phyloP scores from a whole-genome alignment of 2,888 invertebrate species.

The Phragmatobia fuliginosa region DNA sequence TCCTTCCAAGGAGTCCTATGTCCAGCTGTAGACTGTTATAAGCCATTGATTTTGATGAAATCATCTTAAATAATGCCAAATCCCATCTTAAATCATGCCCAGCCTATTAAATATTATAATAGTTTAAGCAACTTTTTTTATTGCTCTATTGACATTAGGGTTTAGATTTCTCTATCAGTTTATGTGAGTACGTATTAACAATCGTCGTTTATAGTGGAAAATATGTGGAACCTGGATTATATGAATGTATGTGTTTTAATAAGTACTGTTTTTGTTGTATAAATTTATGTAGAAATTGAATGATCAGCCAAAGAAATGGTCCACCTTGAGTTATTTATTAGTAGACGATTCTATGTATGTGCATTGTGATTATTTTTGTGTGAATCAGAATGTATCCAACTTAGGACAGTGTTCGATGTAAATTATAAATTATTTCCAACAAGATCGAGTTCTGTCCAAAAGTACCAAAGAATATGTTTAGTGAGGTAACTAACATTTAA shows the following conservation, averaged over 20 bases:
- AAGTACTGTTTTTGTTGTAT: conserved; percentile 11
- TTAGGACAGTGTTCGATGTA: conserved; percentile 43
- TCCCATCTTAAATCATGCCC: not conserved
- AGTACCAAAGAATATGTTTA: conserved; percentile 67
- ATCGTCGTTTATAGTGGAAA: not conserved
- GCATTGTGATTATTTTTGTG: conserved; percentile 29
- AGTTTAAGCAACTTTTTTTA: too few relatives aligned
- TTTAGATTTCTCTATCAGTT: not conserved
- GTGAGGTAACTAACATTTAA: conserved; percentile 51
- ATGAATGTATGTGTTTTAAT: not conserved
- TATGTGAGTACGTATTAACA: not conserved
- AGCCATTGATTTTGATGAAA: too few relatives aligned
- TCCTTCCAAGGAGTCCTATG: too few relatives aligned
- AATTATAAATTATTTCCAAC: conserved; percentile 9
- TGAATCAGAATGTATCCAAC: conserved; percentile 28
- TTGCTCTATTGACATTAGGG: not conserved
- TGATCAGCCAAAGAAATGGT: conserved; percentile 63
- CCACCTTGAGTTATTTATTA: conserved; percentile 48
- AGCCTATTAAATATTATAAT: too few relatives aligned
- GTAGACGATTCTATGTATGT: conserved; percentile 37
- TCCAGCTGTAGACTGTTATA: too few relatives aligned
- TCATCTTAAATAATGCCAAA: not conserved
- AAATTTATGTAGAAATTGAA: conserved; percentile 25
- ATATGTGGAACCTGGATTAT: not conserved
- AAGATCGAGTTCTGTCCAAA: conserved; percentile 54